Conservation (phyloP, 2,113 vertebrate genomes). For the Cisticola juncidis region DNA sequence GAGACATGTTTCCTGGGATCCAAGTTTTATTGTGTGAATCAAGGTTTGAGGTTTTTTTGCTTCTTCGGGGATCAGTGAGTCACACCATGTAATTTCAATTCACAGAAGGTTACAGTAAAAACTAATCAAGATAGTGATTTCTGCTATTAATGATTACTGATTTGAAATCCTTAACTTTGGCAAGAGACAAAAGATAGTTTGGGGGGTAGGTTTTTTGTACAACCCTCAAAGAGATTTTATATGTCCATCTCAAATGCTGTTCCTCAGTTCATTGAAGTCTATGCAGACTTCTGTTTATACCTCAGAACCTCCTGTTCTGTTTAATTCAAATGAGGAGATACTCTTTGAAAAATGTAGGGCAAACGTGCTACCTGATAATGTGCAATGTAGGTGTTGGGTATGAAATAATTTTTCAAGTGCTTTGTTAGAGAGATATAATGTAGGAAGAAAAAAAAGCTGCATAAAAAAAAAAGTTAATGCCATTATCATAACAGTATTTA, state of each 20-base stretch:
- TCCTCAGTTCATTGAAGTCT: background rate
- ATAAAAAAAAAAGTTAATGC: background rate
- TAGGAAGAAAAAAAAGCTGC: background rate
- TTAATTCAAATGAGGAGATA: background rate
- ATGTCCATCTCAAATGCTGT: background rate
- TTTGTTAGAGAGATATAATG: background rate
- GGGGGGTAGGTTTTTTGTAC: background rate
- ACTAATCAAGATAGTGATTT: background rate
- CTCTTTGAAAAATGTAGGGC: background rate
- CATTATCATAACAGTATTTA: background rate
- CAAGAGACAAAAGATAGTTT: background rate
- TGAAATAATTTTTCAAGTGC: background rate
- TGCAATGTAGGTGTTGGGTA: background rate
- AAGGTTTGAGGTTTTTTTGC: constrained; percentile 52
- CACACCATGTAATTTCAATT: background rate
- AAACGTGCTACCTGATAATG: background rate
- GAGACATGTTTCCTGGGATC: constrained; percentile 83
- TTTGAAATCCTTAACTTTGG: background rate
- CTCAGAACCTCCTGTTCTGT: background rate
- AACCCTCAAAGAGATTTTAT: background rate
- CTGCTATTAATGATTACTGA: background rate
- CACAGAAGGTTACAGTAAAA: background rate
- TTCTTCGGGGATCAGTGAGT: background rate
- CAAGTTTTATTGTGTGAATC: constrained; percentile 70
- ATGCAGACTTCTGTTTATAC: background rate